These are phyloP conservation scores for Melopsittacus undulatus DNA, from an alignment of 2,797 vertebrate species.

Conservation along the genomic window DNA sequence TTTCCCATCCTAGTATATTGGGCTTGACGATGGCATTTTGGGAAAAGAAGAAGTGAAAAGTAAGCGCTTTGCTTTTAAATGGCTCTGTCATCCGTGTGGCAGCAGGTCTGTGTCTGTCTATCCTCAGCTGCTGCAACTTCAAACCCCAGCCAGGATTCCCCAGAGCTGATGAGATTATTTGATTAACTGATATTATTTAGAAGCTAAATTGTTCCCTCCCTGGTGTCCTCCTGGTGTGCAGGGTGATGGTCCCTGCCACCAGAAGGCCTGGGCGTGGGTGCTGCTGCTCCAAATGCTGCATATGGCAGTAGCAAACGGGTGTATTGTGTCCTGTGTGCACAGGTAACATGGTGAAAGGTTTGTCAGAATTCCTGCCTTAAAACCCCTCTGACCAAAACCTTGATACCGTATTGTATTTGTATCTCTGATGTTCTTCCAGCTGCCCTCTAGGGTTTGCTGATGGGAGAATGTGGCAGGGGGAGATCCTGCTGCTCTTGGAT, in stretches of 20 bases:
- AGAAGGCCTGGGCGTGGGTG: neutral
- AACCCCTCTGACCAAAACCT: neutral
- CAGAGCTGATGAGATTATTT: neutral
- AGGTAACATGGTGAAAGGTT: neutral
- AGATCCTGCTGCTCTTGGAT: neutral
- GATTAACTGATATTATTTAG: neutral
- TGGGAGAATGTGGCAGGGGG: neutral
- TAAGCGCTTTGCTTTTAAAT: neutral
- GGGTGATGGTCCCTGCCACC: neutral
- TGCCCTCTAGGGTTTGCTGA: neutral
- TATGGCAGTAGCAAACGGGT: fast-evolving
- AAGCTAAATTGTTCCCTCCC: neutral
- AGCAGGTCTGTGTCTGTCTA: neutral
- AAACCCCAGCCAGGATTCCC: neutral
- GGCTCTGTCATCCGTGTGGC: neutral
- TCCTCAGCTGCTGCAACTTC: neutral
- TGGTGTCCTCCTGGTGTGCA: neutral
- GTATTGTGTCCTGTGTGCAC: neutral
- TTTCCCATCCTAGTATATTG: neutral
- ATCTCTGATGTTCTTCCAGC: neutral
- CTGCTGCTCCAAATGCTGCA: fast-evolving
- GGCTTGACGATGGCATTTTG: neutral
- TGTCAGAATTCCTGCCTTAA: neutral
- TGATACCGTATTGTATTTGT: fast-evolving
- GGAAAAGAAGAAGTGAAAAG: neutral